Conservation (phyloP, 1,140 invertebrate species). For the Nephila pilipes region DNA sequence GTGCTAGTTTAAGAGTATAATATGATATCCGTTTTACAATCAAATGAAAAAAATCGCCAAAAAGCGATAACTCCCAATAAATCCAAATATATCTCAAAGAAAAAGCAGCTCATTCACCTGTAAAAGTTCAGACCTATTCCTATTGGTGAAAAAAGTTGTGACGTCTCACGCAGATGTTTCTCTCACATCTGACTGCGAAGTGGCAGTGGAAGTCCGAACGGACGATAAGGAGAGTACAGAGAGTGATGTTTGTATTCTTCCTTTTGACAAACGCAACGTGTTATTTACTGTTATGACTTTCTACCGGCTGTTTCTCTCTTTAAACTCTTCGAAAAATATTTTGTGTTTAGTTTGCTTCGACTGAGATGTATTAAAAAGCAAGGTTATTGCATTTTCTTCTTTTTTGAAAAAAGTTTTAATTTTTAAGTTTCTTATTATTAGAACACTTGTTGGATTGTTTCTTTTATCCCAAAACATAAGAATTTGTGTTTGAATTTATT, state of each 20-base stretch:
- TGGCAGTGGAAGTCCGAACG: slow-evolving; percentile 31
- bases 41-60: neutral
- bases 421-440: too few species aligned
- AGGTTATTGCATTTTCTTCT: neutral
- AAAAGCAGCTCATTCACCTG: slow-evolving; percentile 68
- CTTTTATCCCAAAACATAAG: too few species aligned
- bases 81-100: neutral
- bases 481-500: too few species aligned
- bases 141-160: slow-evolving; percentile 50
- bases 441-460: too few species aligned
- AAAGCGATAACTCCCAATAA: neutral
- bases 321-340: neutral
- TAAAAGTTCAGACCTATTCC: slow-evolving; percentile 18
- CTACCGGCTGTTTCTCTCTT: neutral
- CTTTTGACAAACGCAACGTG: slow-evolving; percentile 38
- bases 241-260: neutral
- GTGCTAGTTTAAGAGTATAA: neutral
- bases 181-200: slow-evolving; percentile 58
- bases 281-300: slow-evolving; percentile 35
- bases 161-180: slow-evolving; percentile 64
- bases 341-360: neutral
- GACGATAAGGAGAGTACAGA: neutral
- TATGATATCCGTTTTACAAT: neutral
- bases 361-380: neutral
- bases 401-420: neutral